Conservation (phyloP, 2,888 invertebrate genomes). For the Agriopis leucophaearia region DNA sequence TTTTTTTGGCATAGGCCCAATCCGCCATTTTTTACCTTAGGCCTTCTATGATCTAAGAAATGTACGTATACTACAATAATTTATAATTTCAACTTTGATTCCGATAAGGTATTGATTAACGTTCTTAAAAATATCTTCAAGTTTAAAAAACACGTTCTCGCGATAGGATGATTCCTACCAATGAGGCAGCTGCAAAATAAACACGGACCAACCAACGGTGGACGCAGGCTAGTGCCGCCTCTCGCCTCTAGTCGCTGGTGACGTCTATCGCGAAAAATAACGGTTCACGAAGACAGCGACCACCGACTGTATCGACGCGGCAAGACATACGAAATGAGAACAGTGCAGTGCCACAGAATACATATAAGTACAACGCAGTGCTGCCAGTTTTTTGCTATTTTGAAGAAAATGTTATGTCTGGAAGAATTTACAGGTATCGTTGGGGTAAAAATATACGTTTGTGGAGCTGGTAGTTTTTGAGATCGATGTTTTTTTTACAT, state of each 20-base stretch:
- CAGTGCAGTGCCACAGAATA: too few species aligned
- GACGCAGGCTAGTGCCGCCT: constrained; percentile 60
- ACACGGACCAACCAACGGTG: constrained; percentile 41
- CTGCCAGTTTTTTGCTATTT: too few species aligned
- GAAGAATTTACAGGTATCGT: not conserved
- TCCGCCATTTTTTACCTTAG: too few species aligned
- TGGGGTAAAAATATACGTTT: too few species aligned
- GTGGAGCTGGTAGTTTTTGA: too few species aligned
- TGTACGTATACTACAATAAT: not conserved
- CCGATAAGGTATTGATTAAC: not conserved
- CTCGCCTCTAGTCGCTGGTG: constrained; percentile 38
- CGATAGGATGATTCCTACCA: constrained; percentile 33
- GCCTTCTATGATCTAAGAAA: too few species aligned
- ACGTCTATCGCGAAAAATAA: constrained; percentile 49
- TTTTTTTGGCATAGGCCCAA: too few species aligned
- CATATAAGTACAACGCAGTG: too few species aligned
- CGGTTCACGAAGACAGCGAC: constrained; percentile 58
- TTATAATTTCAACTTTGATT: not conserved
- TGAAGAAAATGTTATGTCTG: too few species aligned
- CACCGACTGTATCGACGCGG: constrained; percentile 42
- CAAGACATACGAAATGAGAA: not conserved
- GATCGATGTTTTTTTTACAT: too few species aligned
- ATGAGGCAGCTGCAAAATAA: constrained; percentile 28
- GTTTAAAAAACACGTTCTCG: constrained; percentile 4
- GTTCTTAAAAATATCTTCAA: not conserved